These are phyloP conservation scores for Microtus ochrogaster DNA, from an alignment of 2,113 vertebrate genomes.

Conservation along the genomic window DNA sequence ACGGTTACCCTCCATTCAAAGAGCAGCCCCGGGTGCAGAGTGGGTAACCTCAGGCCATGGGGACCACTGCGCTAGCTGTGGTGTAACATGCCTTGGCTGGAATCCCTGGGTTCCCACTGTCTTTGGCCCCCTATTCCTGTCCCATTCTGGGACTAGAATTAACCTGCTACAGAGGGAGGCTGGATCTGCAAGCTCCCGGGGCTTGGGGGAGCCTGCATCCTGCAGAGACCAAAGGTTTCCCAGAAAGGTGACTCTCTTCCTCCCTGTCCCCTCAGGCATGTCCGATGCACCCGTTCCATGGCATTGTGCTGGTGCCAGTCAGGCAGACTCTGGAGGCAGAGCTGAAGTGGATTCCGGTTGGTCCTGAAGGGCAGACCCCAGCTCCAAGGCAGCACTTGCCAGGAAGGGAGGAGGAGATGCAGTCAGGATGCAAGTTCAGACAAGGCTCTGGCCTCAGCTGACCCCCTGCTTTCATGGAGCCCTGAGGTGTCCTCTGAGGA, in stretches of 20 bases:
- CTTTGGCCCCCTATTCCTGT: neutral
- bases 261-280: neutral
- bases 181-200: fast-evolving
- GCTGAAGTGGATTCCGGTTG: fast-evolving
- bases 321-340: neutral
- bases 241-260: neutral
- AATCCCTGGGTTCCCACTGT: no score
- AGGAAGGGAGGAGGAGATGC: no score
- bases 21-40: neutral
- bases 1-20: neutral
- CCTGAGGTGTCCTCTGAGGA: neutral
- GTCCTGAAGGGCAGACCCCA: no score
- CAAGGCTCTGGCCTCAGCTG: no score
- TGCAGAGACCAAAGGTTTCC: neutral
- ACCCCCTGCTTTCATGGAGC: fast-evolving
- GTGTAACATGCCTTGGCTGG: no score
- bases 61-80: fast-evolving
- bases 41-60: neutral
- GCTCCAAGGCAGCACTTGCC: neutral
- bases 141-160: neutral
- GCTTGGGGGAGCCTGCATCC: neutral
- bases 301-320: neutral
- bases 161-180: neutral
- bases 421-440: neutral
- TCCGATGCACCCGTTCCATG: neutral